Percentiles rank a stretch among this genome's conserved stretches.
Conservation (phyloP, 2,113 vertebrate genomes). For the human (Homo sapiens) region DNA sequence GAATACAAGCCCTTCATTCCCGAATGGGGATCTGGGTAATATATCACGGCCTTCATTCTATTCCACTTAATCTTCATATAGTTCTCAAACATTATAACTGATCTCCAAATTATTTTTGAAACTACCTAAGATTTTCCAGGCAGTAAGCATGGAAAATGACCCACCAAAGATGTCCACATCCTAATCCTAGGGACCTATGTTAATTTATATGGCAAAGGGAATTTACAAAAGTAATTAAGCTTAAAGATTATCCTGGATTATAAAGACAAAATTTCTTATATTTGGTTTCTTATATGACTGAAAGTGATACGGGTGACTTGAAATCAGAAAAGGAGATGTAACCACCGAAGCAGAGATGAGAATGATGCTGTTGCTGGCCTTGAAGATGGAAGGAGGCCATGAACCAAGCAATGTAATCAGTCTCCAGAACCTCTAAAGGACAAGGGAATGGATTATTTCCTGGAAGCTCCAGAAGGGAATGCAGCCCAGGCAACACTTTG, state of each 20-base stretch:
- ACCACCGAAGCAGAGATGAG: neutral
- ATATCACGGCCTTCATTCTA: neutral
- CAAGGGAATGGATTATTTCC: neutral
- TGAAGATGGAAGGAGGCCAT: neutral
- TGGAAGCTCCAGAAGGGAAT: neutral
- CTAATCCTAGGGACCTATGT: neutral
- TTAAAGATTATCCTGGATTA: neutral
- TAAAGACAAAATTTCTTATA: neutral
- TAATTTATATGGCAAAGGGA: neutral
- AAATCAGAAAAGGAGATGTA: neutral
- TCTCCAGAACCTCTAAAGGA: neutral
- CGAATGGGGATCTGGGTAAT: neutral
- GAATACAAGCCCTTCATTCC: neutral
- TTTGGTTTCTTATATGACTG: neutral
- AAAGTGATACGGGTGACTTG: neutral
- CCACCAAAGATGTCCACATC: neutral
- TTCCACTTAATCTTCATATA: neutral
- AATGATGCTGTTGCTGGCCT: neutral
- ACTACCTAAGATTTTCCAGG: neutral
- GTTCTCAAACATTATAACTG: neutral
- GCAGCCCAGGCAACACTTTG: neutral
- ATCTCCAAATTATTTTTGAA: neutral
- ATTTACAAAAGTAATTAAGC: neutral
- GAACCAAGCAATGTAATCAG: neutral
- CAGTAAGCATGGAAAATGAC: neutral